Percentiles rank a stretch among this genome's conserved stretches.
Conservation (phyloP, 2,888 invertebrate genomes). For the Pandemis corylana region DNA sequence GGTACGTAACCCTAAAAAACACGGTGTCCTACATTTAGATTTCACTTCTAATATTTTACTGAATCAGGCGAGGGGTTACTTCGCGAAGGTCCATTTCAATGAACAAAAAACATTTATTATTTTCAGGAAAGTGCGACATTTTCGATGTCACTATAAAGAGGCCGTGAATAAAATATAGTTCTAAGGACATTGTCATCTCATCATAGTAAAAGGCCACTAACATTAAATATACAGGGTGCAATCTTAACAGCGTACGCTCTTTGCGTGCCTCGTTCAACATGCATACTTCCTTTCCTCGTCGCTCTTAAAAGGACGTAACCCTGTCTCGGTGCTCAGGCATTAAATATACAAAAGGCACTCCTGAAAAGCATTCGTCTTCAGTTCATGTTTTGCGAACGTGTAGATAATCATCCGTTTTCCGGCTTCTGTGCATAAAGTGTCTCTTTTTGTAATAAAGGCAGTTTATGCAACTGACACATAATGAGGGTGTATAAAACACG, state of each 20-base stretch:
- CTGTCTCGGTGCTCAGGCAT: background rate
- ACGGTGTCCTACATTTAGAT: too few relatives aligned
- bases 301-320: background rate
- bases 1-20: too few relatives aligned
- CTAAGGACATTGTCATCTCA: background rate
- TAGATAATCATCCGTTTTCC: background rate
- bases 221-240: background rate
- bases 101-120: too few relatives aligned
- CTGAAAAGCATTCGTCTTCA: background rate
- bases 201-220: conserved; percentile 1
- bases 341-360: background rate
- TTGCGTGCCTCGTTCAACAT: background rate
- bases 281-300: background rate
- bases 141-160: background rate
- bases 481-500: too few relatives aligned
- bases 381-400: background rate
- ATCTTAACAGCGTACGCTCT: background rate
- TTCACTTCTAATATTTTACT: too few relatives aligned
- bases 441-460: too few relatives aligned
- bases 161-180: background rate
- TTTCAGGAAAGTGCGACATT: too few relatives aligned
- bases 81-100: too few relatives aligned
- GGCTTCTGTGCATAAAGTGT: background rate
- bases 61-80: too few relatives aligned
- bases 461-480: too few relatives aligned